phyloP scores from a whole-genome alignment of 1,140 invertebrate species.

The Heliconius hewitsoni region DNA sequence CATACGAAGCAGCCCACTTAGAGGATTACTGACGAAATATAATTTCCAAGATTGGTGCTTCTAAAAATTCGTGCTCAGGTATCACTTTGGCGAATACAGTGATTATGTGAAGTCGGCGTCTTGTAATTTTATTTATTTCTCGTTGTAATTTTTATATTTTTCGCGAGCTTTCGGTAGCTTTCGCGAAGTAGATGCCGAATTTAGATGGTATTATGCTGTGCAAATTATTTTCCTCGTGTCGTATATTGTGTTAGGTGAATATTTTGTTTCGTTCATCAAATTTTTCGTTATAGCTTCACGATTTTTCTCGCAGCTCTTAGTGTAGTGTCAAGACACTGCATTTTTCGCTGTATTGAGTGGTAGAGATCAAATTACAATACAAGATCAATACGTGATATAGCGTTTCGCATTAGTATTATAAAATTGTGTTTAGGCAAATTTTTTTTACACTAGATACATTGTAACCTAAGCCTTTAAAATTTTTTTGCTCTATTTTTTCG shows the following conservation, averaged over 20 bases:
- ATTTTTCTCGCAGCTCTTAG: too few relatives aligned
- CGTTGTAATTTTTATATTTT: background rate
- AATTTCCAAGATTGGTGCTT: constrained; percentile 5
- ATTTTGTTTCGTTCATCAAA: background rate
- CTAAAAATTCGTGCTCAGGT: background rate
- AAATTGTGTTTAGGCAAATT: too few relatives aligned
- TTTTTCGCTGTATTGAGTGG: too few relatives aligned
- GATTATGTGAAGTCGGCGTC: constrained; percentile 20
- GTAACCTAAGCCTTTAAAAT: too few relatives aligned
- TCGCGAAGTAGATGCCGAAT: background rate
- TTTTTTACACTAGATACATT: too few relatives aligned
- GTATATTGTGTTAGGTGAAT: background rate
- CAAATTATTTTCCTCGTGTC: constrained; percentile 29
- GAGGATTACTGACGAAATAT: constrained; percentile 17
- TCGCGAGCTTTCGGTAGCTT: constrained; percentile 1
- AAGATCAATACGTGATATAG: too few relatives aligned
- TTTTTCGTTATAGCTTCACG: too few relatives aligned
- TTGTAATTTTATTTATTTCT: constrained; percentile 13
- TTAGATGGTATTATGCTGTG: constrained; percentile 24
- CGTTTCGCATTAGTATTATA: too few relatives aligned
- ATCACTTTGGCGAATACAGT: constrained; percentile 16
- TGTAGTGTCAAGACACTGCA: too few relatives aligned
- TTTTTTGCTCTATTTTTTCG: too few relatives aligned
- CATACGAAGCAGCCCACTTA: constrained; percentile 1
- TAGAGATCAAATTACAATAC: too few relatives aligned